Base-by-base conservation (phyloP, 2,113 vertebrate genomes). In the Ictalurus furcatus region DNA sequence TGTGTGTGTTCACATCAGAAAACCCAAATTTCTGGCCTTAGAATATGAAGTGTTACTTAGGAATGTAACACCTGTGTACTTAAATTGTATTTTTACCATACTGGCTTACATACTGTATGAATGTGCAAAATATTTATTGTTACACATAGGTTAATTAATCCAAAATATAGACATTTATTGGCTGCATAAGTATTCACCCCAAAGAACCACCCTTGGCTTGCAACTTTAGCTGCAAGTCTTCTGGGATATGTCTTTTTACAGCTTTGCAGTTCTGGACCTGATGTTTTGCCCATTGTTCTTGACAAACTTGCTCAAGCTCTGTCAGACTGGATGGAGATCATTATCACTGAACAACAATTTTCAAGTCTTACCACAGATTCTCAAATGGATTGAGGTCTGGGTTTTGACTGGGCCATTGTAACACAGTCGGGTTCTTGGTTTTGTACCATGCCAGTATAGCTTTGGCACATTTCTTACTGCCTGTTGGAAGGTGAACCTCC, bases 1-100 rank as follows among this genome's bases (percentile, higher is more conserved):
- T 56, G 25, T 67, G 91, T 81, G 34, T 44, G 30, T 61, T 63
- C 8, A n/a, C 25, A n/a, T 67, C 30, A 73, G 30, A 73, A 73
- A 76, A 40, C 71, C 37, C 19, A 40, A 9, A 76, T 44, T 37
- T 74, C 17, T 74, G 71, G 63, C 30, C 30, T 17, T 17, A 71
- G 69, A 73, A 73, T 37, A 71, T 73, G 16, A 71, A 71, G 97
- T 0, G 40, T 97, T 59, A 85, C 92, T 30, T 71, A 71, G 5
- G 23, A 63, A 34, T 34, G 34, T 34, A 34, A 34, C 34, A 34
- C 0, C 0, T 34, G 34, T 34, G 17, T 40, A 8, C 19, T 21
- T 21, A 19, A 40, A 40, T 40, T 30, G 34, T 40, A 74, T 74
- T 74, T 74, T 19, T 40, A 37, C 16, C 13, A 30, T 69, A 69